Conservation (phyloP, 2,888 invertebrate species). For the Pandemis heparana region DNA sequence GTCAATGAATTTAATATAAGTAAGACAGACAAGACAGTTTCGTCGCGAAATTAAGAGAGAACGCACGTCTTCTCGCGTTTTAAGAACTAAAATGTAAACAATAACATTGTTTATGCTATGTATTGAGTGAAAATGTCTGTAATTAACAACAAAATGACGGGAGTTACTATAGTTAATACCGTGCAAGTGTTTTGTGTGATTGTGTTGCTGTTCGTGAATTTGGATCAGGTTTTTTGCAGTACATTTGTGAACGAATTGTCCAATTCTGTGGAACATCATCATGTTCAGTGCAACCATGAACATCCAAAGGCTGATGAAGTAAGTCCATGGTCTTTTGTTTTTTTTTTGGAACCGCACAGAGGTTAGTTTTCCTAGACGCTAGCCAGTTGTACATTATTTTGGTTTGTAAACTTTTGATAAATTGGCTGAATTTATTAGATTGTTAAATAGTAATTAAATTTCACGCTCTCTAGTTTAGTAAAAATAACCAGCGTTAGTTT, state of each 20-base stretch:
- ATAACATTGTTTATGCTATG: constrained; percentile 55
- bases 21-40: constrained; percentile 52
- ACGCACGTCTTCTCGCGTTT: constrained; percentile 46
- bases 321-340: constrained; percentile 36
- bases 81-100: constrained; percentile 72
- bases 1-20: constrained; percentile 29
- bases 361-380: constrained; percentile 24
- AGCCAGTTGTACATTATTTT: constrained; percentile 3
- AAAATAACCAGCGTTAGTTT: background rate
- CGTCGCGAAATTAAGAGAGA: constrained; percentile 50
- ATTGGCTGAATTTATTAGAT: constrained; percentile 7
- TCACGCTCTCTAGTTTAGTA: background rate
- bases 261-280: constrained; percentile 57
- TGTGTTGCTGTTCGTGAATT: constrained; percentile 56
- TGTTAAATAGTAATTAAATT: background rate
- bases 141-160: constrained; percentile 54
- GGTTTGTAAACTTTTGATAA: constrained; percentile 10
- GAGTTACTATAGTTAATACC: constrained; percentile 52
- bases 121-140: constrained; percentile 56
- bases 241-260: constrained; percentile 57
- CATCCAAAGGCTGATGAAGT: constrained; percentile 41
- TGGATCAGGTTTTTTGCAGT: constrained; percentile 56
- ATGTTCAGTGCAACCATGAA: constrained; percentile 86
- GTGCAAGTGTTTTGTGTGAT: constrained; percentile 57
- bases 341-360: constrained; percentile 11